These are phyloP conservation scores for Macrosiphum euphorbiae DNA, from an alignment of 2,888 invertebrate species.

Conservation along the genomic window DNA sequence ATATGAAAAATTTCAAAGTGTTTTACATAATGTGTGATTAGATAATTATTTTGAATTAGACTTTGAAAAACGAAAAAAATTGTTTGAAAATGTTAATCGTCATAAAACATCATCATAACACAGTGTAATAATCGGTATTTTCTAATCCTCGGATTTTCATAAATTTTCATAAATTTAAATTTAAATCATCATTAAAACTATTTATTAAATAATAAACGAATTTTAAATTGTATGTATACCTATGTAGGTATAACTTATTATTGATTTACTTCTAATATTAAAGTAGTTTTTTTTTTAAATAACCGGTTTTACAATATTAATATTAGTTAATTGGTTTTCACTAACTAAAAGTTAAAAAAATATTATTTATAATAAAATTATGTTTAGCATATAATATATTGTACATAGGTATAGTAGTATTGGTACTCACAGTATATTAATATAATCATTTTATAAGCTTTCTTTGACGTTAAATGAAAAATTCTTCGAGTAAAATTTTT, in stretches of 20 bases:
- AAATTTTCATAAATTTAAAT: background rate
- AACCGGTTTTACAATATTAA: background rate
- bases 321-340: background rate
- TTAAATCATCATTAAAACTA: background rate
- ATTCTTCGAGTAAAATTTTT: background rate
- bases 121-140: background rate
- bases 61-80: background rate
- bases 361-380: background rate
- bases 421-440: slow-evolving; percentile 38
- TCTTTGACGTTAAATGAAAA: background rate
- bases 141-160: background rate
- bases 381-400: background rate
- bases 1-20: background rate
- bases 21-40: background rate
- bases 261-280: background rate
- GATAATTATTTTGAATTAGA: background rate
- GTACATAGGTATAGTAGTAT: background rate
- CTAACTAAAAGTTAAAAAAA: background rate
- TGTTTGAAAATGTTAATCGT: background rate
- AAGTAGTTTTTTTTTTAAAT: background rate
- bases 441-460: slow-evolving; percentile 24
- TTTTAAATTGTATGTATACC: no score
- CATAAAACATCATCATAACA: background rate
- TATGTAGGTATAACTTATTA: background rate
- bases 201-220: background rate